Base-by-base conservation (phyloP, 1,140 invertebrate genomes). In the Drosophila ambigua region DNA sequence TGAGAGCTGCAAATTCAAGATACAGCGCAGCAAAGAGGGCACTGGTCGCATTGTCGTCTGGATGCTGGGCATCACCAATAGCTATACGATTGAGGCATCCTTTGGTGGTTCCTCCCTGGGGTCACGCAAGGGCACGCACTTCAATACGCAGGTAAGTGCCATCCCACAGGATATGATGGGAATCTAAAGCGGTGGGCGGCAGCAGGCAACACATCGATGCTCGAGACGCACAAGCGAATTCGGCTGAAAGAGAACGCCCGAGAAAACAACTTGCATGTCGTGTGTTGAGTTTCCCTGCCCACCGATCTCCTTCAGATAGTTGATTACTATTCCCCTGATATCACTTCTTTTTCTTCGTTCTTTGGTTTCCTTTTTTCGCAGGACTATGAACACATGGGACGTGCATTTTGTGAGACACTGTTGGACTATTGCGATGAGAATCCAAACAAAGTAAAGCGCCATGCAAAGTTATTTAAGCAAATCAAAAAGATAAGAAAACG, bases 61-160 rank as follows among this genome's bases (percentile, higher is more conserved):
- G 97, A 96, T 97, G 93, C 95, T 98, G 94, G 98, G 98, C 9
- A 96, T 98, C 16, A 95, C 96, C 49, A 98, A 98, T 79, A 98
- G 97, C 92, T 99, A 97, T 90, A 99, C 98, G 1, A 95, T 99
- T 94, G 98, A 99, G 92, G 97, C 97, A 2, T 98, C 97, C 0
- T 97, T 98, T 92, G 97, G 96, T 60, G 98, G 98, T 8, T 97
- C 97, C 13, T 95, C 95, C 61, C 91, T 97, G 26, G 95, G 96
- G 1, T 94, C 94, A n/a, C 94, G 96, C 90, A 94, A 94, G 67
- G 95, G 95, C 0, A 97, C 96, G n/a, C 97, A 99, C 91, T 98
- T 98, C 90, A 95, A 94, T 15, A 94, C 94, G 0, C 79, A 85
- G 85, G 91, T 92, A 75, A 72, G 72, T 52, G 5, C 0, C 1